Evolutionary conservation across 2,888 invertebrate genomes (phyloP).

Genomic region (Caenorhabditis sp.): DNA sequence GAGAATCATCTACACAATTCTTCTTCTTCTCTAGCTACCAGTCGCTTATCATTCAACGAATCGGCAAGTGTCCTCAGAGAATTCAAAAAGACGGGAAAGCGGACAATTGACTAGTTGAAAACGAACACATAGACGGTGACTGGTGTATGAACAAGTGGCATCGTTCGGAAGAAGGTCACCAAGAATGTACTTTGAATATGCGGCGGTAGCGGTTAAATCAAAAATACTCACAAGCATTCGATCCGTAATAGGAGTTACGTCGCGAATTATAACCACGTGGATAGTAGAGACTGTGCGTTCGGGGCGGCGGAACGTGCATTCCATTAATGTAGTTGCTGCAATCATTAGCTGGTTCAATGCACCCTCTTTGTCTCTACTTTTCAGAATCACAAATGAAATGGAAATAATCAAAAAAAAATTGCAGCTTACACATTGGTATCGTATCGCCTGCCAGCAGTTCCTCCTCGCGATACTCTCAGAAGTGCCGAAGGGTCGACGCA

Average conservation of each 20-base stretch:
- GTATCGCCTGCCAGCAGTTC: slow-evolving; percentile 61
- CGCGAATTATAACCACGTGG: slow-evolving; percentile 63
- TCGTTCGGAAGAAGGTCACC: slow-evolving; percentile 30
- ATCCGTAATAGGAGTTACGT: slow-evolving; percentile 68
- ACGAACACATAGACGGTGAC: slow-evolving; percentile 1
- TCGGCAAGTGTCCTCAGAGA: background rate
- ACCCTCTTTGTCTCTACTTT: background rate
- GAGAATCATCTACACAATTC: background rate
- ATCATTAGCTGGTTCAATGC: background rate
- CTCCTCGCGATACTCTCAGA: slow-evolving; percentile 57
- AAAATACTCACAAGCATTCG: slow-evolving; percentile 70
- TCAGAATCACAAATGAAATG: no score
- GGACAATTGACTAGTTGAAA: background rate
- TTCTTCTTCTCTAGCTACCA: background rate
- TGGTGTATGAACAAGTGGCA: slow-evolving; percentile 25
- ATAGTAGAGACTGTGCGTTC: slow-evolving; percentile 71
- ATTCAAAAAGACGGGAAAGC: background rate
- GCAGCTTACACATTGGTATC: slow-evolving; percentile 64
- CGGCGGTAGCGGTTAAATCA: background rate
- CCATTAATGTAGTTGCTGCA: slow-evolving; percentile 61
- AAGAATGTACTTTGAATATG: slow-evolving; percentile 48
- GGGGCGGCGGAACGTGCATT: slow-evolving; percentile 60
- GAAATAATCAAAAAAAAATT: slow-evolving; percentile 2
- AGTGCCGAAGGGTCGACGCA: slow-evolving; percentile 67
- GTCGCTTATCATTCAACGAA: slow-evolving; percentile 30